Evolutionary conservation across 2,797 vertebrate genomes (phyloP), one percentile per base, ranked within the genome.

Genomic region (Scolopax bukidnonensis): DNA sequence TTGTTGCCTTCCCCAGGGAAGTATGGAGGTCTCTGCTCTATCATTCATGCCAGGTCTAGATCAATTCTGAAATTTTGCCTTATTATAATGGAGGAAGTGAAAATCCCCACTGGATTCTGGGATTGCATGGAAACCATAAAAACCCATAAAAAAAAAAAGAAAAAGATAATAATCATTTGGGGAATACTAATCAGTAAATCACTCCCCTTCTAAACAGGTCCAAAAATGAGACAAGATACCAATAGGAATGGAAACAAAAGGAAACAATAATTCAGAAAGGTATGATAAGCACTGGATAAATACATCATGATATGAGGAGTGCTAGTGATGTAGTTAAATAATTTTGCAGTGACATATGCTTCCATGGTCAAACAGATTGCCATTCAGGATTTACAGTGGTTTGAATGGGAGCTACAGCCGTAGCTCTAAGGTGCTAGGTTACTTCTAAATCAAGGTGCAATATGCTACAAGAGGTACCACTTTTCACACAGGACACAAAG

Each of bases 171-270:
- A 75, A 74, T 80, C 4, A 71, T 84, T 86, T 81, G 30, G 57
- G 54, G 63, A 86, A 54, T 15, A 11, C 7, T 54, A 80, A 43
- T 83, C 64, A 74, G 12, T 83, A 88, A 91, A 78, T 86, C 53
- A 67, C 27, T 82, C 40, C 57, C 23, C 24, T 92, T 74, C 59
- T 79, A 78, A 78, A 59, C 11, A 33, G 21, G 45, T 50, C 7
- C 86, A 79, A 91, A 94, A 86, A 43, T 47, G 25, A 88, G 91
- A 86, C 57, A 90, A 94, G 82, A 69, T 76, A 63, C 10, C 11
- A 63, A 59, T 6, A 59, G 5, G 16, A 81, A 84, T 75, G 8
- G 24, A n/a, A 51, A 24, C 28, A 92, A 89, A 57, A 45, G 2
- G 7, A 12, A 75, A 48, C 9, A 84, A 57, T 56, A 78, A 43